Evolutionary conservation across 2,888 invertebrate genomes (phyloP).

Genomic region (Anoplius nigerrimus): DNA sequence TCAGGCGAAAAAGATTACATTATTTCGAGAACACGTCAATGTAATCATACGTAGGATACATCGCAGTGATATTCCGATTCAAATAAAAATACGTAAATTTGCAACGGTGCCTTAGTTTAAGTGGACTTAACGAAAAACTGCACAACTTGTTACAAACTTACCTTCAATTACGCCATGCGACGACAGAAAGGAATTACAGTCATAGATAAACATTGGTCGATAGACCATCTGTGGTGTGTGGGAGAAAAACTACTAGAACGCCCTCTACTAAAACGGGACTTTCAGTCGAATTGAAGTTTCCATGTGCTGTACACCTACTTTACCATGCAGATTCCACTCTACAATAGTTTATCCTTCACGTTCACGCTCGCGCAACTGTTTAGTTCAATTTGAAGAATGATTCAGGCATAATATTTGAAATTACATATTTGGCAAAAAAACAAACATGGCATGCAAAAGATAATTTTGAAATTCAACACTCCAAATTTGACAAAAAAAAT

Average conservation of each 20-base stretch:
- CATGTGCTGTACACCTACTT: background rate
- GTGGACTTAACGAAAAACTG: conserved; percentile 33
- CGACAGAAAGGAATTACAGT: conserved; percentile 51
- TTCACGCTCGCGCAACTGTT: background rate
- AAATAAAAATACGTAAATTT: conserved; percentile 3
- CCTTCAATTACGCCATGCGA: conserved; percentile 59
- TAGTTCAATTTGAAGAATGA: background rate
- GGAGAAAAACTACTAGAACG: background rate
- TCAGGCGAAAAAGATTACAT: conserved; percentile 7
- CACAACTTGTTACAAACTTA: conserved; percentile 48
- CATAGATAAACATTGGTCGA: background rate
- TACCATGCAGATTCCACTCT: background rate
- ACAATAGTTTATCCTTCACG: background rate
- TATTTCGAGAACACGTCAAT: background rate
- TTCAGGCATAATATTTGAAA: background rate
- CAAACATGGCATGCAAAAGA: background rate
- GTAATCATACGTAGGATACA: background rate
- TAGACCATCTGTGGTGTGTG: background rate
- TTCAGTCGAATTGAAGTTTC: background rate
- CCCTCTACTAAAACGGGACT: background rate
- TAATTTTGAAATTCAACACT: background rate
- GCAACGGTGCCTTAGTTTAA: background rate
- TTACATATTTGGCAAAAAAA: background rate
- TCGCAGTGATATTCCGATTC: background rate
- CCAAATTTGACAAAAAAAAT: too few relatives aligned